phyloP scores from a whole-genome alignment of 2,888 invertebrate genomes.

The Drosophila suboccidentalis region DNA sequence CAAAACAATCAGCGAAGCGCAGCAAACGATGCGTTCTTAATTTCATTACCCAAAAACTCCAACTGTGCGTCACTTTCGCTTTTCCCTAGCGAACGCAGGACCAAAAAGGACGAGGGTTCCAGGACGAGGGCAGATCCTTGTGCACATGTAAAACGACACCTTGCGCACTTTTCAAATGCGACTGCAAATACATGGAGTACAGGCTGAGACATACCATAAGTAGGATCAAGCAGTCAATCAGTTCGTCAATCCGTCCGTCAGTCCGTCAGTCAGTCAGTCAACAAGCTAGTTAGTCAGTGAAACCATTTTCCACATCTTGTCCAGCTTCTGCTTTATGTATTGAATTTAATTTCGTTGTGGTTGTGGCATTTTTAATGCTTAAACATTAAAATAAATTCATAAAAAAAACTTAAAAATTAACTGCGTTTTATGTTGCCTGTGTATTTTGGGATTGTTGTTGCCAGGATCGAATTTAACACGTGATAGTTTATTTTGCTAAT shows the following conservation, averaged over 20 bases:
- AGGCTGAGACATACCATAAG: constrained; percentile 2
- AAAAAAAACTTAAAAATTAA: constrained; percentile 29
- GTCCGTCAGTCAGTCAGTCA: constrained; percentile 25
- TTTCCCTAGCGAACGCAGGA: constrained; percentile 30
- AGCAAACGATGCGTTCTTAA: constrained; percentile 81
- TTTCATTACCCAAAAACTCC: constrained; percentile 76
- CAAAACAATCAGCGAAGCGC: constrained; percentile 81
- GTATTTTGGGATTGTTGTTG: constrained; percentile 16
- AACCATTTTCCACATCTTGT: background rate
- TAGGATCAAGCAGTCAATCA: constrained; percentile 22
- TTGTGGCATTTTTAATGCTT: constrained; percentile 29
- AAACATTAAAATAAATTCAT: constrained; percentile 53
- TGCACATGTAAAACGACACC: constrained; percentile 73
- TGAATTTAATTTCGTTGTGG: constrained; percentile 20
- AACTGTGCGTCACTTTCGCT: constrained; percentile 75
- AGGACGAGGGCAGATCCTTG: constrained; percentile 24
- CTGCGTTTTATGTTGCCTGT: constrained; percentile 37
- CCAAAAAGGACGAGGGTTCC: constrained; percentile 4
- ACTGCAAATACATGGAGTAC: constrained; percentile 9
- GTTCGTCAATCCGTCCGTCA: constrained; percentile 20
- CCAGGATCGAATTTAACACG: constrained; percentile 62
- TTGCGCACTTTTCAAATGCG: constrained; percentile 38
- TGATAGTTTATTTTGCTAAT: constrained; percentile 76
- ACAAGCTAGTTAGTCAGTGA: constrained; percentile 24
- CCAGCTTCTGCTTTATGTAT: constrained; percentile 16